phyloP scores from a whole-genome alignment of 92 coral and sea anemone species.

The Blastomussa wellsi region DNA sequence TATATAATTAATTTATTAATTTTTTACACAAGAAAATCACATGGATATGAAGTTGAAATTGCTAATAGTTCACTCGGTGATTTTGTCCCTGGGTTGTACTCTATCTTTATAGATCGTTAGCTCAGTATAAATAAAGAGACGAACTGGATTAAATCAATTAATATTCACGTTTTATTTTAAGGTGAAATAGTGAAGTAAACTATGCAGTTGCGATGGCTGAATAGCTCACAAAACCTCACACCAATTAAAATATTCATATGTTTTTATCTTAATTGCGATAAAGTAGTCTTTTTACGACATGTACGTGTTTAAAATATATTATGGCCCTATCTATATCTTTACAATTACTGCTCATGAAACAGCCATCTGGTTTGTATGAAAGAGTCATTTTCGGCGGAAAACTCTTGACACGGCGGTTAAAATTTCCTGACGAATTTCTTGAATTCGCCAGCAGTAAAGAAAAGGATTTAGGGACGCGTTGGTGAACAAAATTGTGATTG shows the following conservation, averaged over 20 bases:
- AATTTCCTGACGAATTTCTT: constrained; percentile 20
- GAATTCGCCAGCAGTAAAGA: constrained; percentile 40
- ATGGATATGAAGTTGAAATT: no score
- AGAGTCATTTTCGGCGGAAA: not conserved
- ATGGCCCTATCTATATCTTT: not conserved
- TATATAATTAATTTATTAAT: no score
- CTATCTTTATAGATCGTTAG: not conserved
- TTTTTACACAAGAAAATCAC: no score
- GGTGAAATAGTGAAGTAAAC: not conserved
- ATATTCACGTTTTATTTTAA: not conserved
- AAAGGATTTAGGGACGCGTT: constrained; percentile 36
- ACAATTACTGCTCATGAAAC: not conserved
- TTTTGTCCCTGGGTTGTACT: no score
- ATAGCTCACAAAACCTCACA: not conserved
- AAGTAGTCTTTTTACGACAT: not conserved
- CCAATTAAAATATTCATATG: constrained; percentile 1
- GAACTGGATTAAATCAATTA: no score
- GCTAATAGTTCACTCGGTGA: no score
- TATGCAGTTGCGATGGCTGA: not conserved
- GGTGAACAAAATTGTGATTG: constrained; percentile 36
- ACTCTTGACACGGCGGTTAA: not conserved
- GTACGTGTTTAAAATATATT: not conserved
- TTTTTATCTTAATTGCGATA: no score
- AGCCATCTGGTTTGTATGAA: not conserved
- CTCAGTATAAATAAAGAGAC: not conserved